Base-by-base conservation (phyloP, 1,140 invertebrate genomes). In the Drosophila funebris region DNA sequence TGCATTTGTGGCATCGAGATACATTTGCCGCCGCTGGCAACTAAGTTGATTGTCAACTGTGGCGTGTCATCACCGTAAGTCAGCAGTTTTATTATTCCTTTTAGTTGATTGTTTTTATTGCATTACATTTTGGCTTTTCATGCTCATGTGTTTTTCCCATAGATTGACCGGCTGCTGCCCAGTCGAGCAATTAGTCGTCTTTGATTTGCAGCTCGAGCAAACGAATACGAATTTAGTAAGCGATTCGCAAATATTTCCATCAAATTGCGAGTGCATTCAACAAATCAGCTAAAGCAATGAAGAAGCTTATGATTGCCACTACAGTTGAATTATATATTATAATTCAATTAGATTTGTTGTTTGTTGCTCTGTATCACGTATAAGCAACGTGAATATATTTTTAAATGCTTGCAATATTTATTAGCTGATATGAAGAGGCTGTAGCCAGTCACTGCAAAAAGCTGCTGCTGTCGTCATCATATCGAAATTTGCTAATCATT, bases 21-120 rank as follows among this genome's bases (percentile, higher is more conserved):
- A 41, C 22, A 57, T 57, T 56, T 41, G 53, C 13, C 24, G 56
- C 41, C 18, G 24, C 44, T 37, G 33, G 18, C 18, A 39, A 20
- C 33, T 13, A 5, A 14, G 29, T 13, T 33, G 66, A 43, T 60
- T 78, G 66, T 69, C 63, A 76, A 81, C 53, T 75, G 71, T 74
- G 64, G 69, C 68, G 73, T 81, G 81, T 84, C 81, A 84, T 87
- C 77, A 73, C 73, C 73, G 73, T 76, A 77, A 81, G 81, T 77
- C 82, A 74, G 66, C 77, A 71, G 68, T 77, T 81, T 81, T 77
- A 81, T 77, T 73, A 77, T 77, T 77, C 64, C 64, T 50, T 64
- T 62, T 36, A 78, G 48, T 44, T 56, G 44, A 52, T 41, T 48
- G 46, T 69, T 63, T 57, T 80, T 75, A 77, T 83, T 82, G 80